A percentile compares a stretch with the other conserved stretches of the same genome.
Evolutionary conservation across 2,113 vertebrate genomes (phyloP).

Genomic region (Hiodon alosoides): DNA sequence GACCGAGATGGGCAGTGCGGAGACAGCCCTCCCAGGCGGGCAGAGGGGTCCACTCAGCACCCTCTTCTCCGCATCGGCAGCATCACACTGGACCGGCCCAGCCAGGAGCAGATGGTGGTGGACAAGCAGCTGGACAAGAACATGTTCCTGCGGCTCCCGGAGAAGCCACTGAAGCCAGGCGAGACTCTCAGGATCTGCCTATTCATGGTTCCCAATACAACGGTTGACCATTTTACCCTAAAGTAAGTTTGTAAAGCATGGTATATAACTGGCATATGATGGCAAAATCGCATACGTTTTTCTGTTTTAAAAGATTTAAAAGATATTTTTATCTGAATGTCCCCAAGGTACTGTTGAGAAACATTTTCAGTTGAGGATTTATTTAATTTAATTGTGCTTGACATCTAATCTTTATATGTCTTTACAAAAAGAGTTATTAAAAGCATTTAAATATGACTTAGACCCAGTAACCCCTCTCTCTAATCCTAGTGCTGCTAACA

Average conservation of each 20-base stretch:
- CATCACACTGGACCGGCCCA: slow-evolving; percentile 83
- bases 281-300: too few relatives aligned
- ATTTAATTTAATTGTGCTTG: too few relatives aligned
- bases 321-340: too few relatives aligned
- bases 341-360: too few relatives aligned
- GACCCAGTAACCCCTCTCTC: too few relatives aligned
- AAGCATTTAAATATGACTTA: too few relatives aligned
- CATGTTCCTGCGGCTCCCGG: slow-evolving; percentile 83
- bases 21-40: slow-evolving; percentile 55
- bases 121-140: slow-evolving; percentile 87
- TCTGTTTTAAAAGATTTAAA: too few relatives aligned
- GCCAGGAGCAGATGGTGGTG: slow-evolving; percentile 68
- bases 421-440: too few relatives aligned
- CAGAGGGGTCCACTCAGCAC: slow-evolving; percentile 81
- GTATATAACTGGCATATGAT: too few relatives aligned
- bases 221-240: slow-evolving; percentile 89
- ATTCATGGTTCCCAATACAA: slow-evolving; percentile 85
- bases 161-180: slow-evolving; percentile 81
- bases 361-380: too few relatives aligned
- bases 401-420: too few relatives aligned
- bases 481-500: too few relatives aligned
- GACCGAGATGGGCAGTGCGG: slow-evolving; percentile 70
- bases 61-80: slow-evolving; percentile 91
- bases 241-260: slow-evolving; percentile 66
- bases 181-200: slow-evolving; percentile 84